These are phyloP conservation scores for Semotilus atromaculatus DNA, from an alignment of 2,797 vertebrate genomes.

Conservation along the genomic window DNA sequence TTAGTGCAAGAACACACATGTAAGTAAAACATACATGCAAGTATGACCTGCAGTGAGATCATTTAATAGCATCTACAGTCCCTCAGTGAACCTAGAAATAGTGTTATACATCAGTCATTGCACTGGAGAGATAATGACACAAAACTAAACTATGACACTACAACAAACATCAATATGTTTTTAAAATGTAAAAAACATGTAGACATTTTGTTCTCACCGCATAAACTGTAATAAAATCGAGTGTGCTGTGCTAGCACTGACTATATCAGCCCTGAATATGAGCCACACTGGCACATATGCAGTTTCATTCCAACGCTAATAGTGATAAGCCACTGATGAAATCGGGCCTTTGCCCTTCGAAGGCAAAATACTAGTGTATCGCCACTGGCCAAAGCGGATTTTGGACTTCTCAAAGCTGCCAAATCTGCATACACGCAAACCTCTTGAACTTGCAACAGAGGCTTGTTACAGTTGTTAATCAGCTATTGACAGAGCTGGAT, in stretches of 20 bases:
- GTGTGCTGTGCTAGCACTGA: background rate
- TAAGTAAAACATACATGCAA: background rate
- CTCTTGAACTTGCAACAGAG: conserved; percentile 24
- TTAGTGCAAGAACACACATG: background rate
- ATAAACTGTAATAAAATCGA: background rate
- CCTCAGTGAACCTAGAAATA: background rate
- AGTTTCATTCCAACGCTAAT: background rate
- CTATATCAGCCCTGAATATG: background rate
- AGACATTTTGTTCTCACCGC: background rate
- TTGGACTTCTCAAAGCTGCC: conserved; percentile 13
- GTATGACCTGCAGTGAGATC: background rate
- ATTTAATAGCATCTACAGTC: background rate
- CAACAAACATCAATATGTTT: background rate
- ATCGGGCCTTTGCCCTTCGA: conserved; percentile 30
- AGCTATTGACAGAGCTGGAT: conserved; percentile 42
- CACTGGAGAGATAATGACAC: background rate
- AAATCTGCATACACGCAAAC: conserved; percentile 20
- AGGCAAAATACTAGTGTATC: conserved; percentile 15
- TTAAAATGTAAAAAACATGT: too few relatives aligned
- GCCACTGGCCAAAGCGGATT: conserved; percentile 34
- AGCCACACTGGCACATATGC: conserved; percentile 13
- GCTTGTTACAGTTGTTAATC: conserved; percentile 44
- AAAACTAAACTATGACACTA: background rate
- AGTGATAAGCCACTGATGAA: conserved; percentile 27
- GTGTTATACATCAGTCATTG: background rate